Evolutionary conservation across 2,888 invertebrate genomes (phyloP).

Genomic region (Entomobrya proxima): DNA sequence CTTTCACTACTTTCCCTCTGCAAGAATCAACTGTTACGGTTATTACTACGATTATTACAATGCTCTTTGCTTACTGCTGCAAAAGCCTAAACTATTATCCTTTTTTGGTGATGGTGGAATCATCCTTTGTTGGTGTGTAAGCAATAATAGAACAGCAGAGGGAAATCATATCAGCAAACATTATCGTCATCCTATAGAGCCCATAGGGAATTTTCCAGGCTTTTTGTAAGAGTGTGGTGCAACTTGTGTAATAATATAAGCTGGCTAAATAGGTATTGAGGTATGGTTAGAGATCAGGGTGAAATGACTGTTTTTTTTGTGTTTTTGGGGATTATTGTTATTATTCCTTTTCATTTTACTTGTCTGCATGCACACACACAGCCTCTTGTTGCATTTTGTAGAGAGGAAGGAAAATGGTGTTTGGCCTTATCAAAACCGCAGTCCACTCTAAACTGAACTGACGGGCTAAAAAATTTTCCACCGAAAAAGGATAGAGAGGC

Average conservation of each 20-base stretch:
- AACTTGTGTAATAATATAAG: too few species aligned
- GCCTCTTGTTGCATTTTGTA: not conserved
- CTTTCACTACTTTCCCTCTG: not conserved
- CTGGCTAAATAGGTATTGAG: too few species aligned
- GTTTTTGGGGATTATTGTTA: not conserved
- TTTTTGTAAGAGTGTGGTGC: too few species aligned
- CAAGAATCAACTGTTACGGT: conserved; percentile 8
- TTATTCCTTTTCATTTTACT: not conserved
- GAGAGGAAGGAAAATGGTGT: too few species aligned
- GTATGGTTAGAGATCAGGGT: too few species aligned
- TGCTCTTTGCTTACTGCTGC: not conserved
- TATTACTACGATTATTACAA: conserved; percentile 31
- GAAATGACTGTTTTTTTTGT: too few species aligned
- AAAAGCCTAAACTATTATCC: too few species aligned
- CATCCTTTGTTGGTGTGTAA: not conserved
- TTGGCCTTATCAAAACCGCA: not conserved
- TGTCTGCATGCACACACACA: too few species aligned
- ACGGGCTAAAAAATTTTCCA: too few species aligned
- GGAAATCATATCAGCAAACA: conserved; percentile 1
- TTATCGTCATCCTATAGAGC: not conserved
- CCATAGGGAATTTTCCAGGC: not conserved
- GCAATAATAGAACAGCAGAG: not conserved
- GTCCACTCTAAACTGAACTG: too few species aligned
- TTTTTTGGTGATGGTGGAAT: not conserved
- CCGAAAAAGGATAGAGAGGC: not conserved